phyloP scores from a whole-genome alignment of 2,888 invertebrate genomes.

The Heliconius cydno region DNA sequence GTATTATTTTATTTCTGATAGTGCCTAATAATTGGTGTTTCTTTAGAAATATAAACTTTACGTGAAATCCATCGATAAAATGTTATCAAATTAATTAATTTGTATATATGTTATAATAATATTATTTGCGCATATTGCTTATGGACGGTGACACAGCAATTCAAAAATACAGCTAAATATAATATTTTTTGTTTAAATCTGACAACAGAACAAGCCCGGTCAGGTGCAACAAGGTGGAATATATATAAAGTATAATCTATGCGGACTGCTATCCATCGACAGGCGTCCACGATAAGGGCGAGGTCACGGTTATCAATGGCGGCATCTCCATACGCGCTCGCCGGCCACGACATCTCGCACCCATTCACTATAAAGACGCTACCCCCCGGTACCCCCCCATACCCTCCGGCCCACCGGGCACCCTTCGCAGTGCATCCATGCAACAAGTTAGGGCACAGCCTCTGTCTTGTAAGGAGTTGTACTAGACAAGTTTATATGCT shows the following conservation, averaged over 20 bases:
- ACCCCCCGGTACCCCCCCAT: constrained; percentile 47
- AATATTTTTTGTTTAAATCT: neutral
- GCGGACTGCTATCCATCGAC: constrained; percentile 61
- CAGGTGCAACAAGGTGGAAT: neutral
- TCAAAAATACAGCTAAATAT: too few relatives aligned
- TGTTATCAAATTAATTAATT: too few relatives aligned
- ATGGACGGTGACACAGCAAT: too few relatives aligned
- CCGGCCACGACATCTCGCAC: constrained; percentile 82
- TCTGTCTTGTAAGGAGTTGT: constrained; percentile 74
- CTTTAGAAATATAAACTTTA: too few relatives aligned
- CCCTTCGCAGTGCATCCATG: constrained; percentile 79
- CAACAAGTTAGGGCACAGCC: constrained; percentile 80
- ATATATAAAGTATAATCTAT: constrained; percentile 51
- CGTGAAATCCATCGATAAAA: too few relatives aligned
- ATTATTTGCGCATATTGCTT: too few relatives aligned
- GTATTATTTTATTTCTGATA: too few relatives aligned
- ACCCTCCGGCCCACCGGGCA: constrained; percentile 53
- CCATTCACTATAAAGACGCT: constrained; percentile 82
- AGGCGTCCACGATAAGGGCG: constrained; percentile 73
- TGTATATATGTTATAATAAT: too few relatives aligned
- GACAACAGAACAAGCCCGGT: neutral
- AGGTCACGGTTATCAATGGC: constrained; percentile 82
- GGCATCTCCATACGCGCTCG: constrained; percentile 81
- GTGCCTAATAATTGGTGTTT: neutral
- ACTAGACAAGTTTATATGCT: constrained; percentile 57